Evolutionary conservation across 2,113 vertebrate genomes (phyloP).

Genomic region (Eurystomus gularis): DNA sequence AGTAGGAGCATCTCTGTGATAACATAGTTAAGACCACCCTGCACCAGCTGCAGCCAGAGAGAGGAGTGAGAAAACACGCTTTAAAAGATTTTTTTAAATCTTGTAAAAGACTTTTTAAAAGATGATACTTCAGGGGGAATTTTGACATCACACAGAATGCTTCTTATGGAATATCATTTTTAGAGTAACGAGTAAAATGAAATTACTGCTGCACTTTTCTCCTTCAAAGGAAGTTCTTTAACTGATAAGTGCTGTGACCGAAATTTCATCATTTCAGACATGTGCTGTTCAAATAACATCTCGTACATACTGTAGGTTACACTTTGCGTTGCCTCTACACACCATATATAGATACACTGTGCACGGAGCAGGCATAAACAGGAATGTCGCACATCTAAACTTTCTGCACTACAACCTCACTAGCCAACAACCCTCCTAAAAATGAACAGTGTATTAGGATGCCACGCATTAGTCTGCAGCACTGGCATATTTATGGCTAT

Average conservation of each 20-base stretch:
- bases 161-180: background rate
- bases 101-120: background rate
- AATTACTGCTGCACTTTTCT: background rate
- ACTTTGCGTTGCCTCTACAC: fast-evolving
- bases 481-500: background rate
- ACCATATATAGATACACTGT: too few relatives aligned
- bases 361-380: fast-evolving
- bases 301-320: background rate
- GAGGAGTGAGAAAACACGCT: background rate
- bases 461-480: background rate
- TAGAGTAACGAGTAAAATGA: background rate
- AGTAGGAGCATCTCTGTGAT: background rate
- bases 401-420: background rate
- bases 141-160: background rate
- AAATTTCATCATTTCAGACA: background rate
- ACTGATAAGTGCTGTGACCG: background rate
- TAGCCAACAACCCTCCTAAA: background rate
- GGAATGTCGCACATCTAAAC: background rate
- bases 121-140: background rate
- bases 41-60: background rate
- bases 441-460: background rate
- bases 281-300: background rate
- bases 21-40: background rate
- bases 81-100: too few relatives aligned
- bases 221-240: background rate